Conservation (phyloP, 2,113 vertebrate genomes). For the Passer domesticus region DNA sequence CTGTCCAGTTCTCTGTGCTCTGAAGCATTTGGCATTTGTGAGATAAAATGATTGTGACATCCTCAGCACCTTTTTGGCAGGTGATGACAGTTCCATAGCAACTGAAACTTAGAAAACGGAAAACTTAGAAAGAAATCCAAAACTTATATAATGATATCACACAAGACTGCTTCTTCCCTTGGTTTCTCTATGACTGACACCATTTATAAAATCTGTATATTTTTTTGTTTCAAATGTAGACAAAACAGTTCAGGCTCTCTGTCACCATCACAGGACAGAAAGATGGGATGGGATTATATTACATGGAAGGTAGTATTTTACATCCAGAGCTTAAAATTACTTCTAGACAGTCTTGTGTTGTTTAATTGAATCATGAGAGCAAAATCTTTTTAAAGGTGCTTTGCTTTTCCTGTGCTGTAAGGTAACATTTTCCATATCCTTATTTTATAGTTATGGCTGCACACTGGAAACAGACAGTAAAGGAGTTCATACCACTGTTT, state of each 20-base stretch:
- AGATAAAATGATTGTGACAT: constrained; percentile 21
- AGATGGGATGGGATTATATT: background rate
- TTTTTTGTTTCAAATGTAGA: background rate
- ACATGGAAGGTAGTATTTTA: background rate
- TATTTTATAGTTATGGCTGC: background rate
- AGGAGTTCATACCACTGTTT: background rate
- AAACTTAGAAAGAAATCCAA: constrained; percentile 27
- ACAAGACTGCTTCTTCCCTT: background rate
- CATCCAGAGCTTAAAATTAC: background rate
- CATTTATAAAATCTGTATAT: background rate
- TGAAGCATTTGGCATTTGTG: constrained; percentile 16
- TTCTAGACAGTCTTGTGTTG: background rate
- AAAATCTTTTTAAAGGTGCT: background rate
- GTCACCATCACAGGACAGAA: background rate
- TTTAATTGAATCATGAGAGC: background rate
- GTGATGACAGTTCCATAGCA: background rate
- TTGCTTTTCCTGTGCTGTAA: background rate
- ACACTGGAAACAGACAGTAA: background rate
- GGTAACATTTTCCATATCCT: background rate
- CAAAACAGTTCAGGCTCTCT: background rate
- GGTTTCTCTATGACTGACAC: background rate
- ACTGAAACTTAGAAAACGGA: background rate
- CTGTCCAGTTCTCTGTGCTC: background rate
- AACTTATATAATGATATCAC: constrained; percentile 15
- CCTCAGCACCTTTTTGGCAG: constrained; percentile 3